Base-by-base conservation (phyloP, 1,140 invertebrate genomes). In the Aphis gossypii region DNA sequence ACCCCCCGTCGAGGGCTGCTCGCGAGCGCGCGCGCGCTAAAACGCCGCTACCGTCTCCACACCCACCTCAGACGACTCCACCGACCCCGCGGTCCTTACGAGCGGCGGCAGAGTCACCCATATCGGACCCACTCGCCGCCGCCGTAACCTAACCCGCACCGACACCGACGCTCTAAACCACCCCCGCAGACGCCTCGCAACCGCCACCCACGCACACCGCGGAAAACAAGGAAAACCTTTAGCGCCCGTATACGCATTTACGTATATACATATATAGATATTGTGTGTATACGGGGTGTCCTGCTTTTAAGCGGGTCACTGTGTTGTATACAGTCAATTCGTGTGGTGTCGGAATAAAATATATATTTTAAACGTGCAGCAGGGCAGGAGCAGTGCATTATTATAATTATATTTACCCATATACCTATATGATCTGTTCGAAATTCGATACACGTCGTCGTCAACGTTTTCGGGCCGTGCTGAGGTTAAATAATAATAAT, bases 201-300 rank as follows among this genome's bases (percentile, higher is more conserved):
- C n/a, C 91, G 68, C 91, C 92, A 9, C 92, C 30, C 87, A 46
- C 41, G 23, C 82, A 38, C n/a, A 38, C n/a, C 82, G 46, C n/a
- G 56, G 46, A 82, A 92, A 91, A 76, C 90, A 38, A 91, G 56
- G 30, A 91, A 91, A 92, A 92, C 90, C 46, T 92, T 92, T 83
- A 38, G 46, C 82, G 44, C 44, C 30, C 56, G 38, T 68, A 60
- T 38, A 25, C 60, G 23, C 89, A 54, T 35, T 35, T 56, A 90
- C 23, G n/a, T 76, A 23, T 54, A 54, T 54, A 25, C 4, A 87
- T 30, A 44, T 0, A 41, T 41, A 41, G 38, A 41, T 41, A 41
- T 41, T 41, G 38, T 41, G 38, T 41, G 38, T 41, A 41, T 87
- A 48, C 41, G 25, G 86, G 14, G 14, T 76, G 60, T 76, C 5